Base-by-base conservation (phyloP, 2,113 vertebrate species). In the Paradoxurus hermaphroditus region DNA sequence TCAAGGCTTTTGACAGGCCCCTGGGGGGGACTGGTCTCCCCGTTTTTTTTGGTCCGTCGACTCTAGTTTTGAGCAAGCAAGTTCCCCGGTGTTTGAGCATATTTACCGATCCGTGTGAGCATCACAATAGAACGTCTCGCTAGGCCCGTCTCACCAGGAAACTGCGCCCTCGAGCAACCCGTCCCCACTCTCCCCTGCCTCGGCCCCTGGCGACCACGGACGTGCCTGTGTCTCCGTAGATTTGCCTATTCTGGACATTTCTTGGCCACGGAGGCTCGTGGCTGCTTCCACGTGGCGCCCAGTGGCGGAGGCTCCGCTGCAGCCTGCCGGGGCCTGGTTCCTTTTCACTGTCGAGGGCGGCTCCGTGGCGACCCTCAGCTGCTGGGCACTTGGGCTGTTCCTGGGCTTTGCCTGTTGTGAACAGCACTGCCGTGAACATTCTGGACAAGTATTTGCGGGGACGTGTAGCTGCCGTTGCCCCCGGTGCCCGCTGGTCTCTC, bases 281-380 rank as follows among this genome's bases (percentile, higher is more conserved):
- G 84, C 5, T 19, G 7, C 83, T 10, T 27, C 23, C 25, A 0
- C 36, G 4, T 2, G 1, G 41, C 6, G 3, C 29, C 1, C 0
- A 0, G 56, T 16, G 14, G 31, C 29, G 29, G 10, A 13, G 68
- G n/a, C 21, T 11, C 9, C 7, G 13, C 1, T 0, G 78, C 1
- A 4, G 46, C n/a, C 36, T 9, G 1, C 23, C 68, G 18, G 68
- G 12, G 0, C 36, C 31, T 7, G 1, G 0, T 8, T 14, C 49
- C 44, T 51, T 44, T 36, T 34, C 0, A 0, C 1, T 11, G 68
- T 14, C 2, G 2, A 0, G 1, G 13, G 1, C 2, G 0, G 0
- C 7, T 25, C n/a, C 5, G 0, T 6, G 0, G 14, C 4, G 0
- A 10, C 36, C 0, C 3, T 44, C 11, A 2, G 18, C 11, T 0